Percentiles rank a stretch among this genome's conserved stretches.
phyloP scores from a whole-genome alignment of 2,113 vertebrate species.

The Phrynocephalus versicolor region DNA sequence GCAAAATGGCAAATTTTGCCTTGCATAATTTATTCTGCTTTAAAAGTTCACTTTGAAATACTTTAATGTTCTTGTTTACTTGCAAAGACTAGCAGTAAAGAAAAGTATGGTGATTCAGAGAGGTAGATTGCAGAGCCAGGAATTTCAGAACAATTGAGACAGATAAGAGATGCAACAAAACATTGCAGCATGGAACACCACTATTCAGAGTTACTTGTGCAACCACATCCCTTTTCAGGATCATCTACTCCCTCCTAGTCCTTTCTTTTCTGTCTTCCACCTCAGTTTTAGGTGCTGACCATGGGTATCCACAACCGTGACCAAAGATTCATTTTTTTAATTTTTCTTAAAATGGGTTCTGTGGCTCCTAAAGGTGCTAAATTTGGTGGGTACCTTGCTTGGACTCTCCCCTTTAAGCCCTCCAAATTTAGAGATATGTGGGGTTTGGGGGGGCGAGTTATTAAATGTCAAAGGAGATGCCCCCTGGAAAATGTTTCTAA shows the following conservation, averaged over 20 bases:
- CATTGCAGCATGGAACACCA: background rate
- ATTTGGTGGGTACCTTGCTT: no score
- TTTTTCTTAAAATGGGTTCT: no score
- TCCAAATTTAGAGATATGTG: no score
- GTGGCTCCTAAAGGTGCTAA: no score
- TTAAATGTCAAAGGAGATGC: no score
- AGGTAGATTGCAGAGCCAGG: background rate
- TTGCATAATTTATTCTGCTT: constrained; percentile 31
- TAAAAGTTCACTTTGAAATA: constrained; percentile 10
- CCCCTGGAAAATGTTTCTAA: no score
- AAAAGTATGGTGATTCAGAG: background rate
- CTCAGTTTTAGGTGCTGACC: background rate
- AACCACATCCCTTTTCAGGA: background rate
- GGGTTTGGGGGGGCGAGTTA: no score
- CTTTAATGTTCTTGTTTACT: background rate
- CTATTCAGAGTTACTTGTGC: background rate
- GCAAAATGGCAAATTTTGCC: constrained; percentile 24
- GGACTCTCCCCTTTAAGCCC: no score
- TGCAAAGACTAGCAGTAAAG: background rate
- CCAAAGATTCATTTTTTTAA: no score
- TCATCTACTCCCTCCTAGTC: background rate
- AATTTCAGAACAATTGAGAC: background rate
- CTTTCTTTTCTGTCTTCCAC: background rate
- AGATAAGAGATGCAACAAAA: background rate
- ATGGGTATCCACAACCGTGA: no score